phyloP scores from a whole-genome alignment of 2,113 vertebrate genomes.

The Falcunculus frontatus region DNA sequence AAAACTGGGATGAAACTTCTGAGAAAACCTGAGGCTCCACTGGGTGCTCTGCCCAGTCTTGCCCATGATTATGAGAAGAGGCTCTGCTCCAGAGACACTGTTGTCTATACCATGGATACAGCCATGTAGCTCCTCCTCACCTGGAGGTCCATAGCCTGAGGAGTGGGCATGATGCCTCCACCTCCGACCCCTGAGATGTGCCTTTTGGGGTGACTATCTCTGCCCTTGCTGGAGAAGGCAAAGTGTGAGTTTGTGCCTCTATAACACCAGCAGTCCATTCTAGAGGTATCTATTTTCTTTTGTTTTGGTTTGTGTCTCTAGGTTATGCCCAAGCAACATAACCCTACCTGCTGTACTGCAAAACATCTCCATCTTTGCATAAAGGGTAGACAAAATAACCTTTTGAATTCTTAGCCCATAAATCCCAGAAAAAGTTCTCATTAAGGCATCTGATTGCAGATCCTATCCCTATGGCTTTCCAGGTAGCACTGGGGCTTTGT shows the following conservation, averaged over 20 bases:
- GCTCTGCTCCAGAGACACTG: background rate
- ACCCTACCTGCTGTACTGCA: background rate
- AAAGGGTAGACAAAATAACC: background rate
- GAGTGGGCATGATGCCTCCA: background rate
- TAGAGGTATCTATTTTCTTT: background rate
- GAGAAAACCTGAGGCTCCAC: background rate
- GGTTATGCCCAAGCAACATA: background rate
- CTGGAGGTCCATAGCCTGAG: background rate
- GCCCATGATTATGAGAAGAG: background rate
- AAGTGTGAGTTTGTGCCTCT: background rate
- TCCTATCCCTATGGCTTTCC: background rate
- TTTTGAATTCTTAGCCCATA: background rate
- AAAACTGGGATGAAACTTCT: background rate
- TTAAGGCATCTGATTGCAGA: background rate
- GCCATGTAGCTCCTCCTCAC: background rate
- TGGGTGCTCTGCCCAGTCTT: background rate
- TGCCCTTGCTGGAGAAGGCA: background rate
- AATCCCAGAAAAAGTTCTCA: background rate
- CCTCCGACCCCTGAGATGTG: background rate
- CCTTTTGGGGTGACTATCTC: background rate
- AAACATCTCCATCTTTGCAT: background rate
- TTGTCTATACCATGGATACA: background rate
- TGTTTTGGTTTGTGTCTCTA: background rate
- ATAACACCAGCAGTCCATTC: background rate
- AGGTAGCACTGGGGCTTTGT: background rate